Evolutionary conservation across 2,888 invertebrate species (phyloP).

Genomic region (Monopis laevigella): DNA sequence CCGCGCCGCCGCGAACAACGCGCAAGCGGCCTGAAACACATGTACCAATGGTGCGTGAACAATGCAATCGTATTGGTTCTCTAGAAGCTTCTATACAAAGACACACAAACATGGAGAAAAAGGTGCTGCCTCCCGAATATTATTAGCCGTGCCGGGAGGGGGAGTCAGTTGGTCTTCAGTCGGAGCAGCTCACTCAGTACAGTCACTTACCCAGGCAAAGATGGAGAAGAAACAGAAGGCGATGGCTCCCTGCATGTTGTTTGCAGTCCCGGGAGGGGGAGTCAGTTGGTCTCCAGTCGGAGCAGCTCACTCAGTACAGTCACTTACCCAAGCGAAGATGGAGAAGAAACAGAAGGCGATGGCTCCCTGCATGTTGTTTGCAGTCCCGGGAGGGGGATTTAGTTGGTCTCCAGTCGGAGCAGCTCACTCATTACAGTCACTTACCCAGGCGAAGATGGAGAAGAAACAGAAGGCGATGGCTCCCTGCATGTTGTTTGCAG

Average conservation of each 20-base stretch:
- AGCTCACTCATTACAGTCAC: no score
- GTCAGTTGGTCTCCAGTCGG: slow-evolving; percentile 70
- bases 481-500: slow-evolving; percentile 90
- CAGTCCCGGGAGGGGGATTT: slow-evolving; percentile 76
- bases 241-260: slow-evolving; percentile 94
- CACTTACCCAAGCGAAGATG: slow-evolving; percentile 93
- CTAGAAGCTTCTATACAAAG: no score
- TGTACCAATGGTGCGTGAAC: neutral
- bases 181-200: no score
- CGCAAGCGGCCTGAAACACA: slow-evolving; percentile 73
- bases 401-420: no score
- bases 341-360: slow-evolving; percentile 98
- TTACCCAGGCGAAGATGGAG: slow-evolving; percentile 96
- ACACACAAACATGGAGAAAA: slow-evolving; percentile 96
- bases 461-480: slow-evolving; percentile 97
- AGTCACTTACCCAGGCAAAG: slow-evolving; percentile 92
- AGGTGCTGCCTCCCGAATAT: slow-evolving; percentile 93
- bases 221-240: slow-evolving; percentile 97
- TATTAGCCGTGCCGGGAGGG: slow-evolving; percentile 78
- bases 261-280: slow-evolving; percentile 77
- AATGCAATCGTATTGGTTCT: no score
- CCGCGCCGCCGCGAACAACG: slow-evolving; percentile 93
- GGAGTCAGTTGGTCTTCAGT: slow-evolving; percentile 68
- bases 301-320: no score
- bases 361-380: slow-evolving; percentile 91